Evolutionary conservation across 2,888 invertebrate species (phyloP).

Genomic region (Thera obeliscata): DNA sequence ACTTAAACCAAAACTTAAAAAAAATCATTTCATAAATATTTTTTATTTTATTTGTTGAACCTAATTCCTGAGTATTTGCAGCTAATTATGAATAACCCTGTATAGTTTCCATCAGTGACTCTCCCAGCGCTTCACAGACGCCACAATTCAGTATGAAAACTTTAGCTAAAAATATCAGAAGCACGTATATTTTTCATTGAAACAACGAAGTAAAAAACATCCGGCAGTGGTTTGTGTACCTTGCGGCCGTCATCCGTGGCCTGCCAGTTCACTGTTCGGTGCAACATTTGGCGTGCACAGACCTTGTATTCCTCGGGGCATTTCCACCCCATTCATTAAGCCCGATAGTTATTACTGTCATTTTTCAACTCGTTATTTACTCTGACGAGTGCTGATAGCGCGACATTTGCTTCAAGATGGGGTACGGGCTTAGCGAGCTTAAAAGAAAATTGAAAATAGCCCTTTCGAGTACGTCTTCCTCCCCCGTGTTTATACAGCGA

Average conservation of each 20-base stretch:
- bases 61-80: too few species aligned
- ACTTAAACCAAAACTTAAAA: too few species aligned
- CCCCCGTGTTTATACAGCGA: conserved; percentile 52
- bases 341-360: conserved; percentile 83
- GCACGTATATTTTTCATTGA: conserved; percentile 45
- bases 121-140: too few species aligned
- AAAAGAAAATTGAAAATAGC: conserved; percentile 77
- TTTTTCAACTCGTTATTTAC: conserved; percentile 85
- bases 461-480: conserved; percentile 62
- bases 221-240: conserved; percentile 65
- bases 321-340: conserved; percentile 82
- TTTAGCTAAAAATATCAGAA: conserved; percentile 34
- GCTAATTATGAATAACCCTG: too few species aligned
- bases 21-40: too few species aligned
- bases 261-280: conserved; percentile 42
- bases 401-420: conserved; percentile 80
- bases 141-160: not conserved
- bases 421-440: conserved; percentile 72
- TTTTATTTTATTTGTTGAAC: too few species aligned
- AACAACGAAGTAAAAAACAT: conserved; percentile 46
- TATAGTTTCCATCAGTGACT: too few species aligned
- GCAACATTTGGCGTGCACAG: conserved; percentile 75
- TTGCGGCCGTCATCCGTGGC: conserved; percentile 52
- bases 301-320: conserved; percentile 79
- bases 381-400: conserved; percentile 81